phyloP scores from a whole-genome alignment of 2,888 invertebrate genomes.

The Diadromus collaris region DNA sequence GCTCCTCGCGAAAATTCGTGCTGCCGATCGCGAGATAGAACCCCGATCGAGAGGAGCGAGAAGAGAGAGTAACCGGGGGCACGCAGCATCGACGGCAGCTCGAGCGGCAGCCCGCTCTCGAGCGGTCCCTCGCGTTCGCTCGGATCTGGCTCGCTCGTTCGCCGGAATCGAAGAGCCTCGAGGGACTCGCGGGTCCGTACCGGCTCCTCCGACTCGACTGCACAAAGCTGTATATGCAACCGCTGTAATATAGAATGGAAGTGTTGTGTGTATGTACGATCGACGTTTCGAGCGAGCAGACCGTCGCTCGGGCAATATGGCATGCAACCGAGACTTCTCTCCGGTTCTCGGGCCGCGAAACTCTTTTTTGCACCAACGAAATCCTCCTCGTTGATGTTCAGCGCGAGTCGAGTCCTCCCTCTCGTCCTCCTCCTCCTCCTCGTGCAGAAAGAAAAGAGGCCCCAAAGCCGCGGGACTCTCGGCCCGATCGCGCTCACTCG shows the following conservation, averaged over 20 bases:
- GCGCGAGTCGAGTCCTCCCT: neutral
- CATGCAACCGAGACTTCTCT: slow-evolving; percentile 54
- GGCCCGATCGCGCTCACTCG: slow-evolving; percentile 22
- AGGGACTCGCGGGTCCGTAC: slow-evolving; percentile 46
- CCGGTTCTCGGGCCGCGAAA: neutral
- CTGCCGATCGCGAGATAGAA: slow-evolving; percentile 66
- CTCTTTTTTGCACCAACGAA: slow-evolving; percentile 39
- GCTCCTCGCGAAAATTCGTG: slow-evolving; percentile 65
- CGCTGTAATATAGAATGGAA: slow-evolving; percentile 23
- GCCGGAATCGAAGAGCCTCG: slow-evolving; percentile 51
- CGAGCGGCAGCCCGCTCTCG: slow-evolving; percentile 12
- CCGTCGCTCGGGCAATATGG: slow-evolving; percentile 59
- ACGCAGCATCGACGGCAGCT: slow-evolving; percentile 45
- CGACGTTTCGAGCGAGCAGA: neutral
- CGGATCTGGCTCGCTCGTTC: slow-evolving; percentile 38
- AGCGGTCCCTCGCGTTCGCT: slow-evolving; percentile 52
- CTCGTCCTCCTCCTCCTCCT: neutral
- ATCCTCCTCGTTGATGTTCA: slow-evolving; percentile 46
- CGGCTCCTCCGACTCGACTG: slow-evolving; percentile 7
- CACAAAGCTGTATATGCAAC: slow-evolving; percentile 3
- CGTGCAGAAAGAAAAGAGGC: slow-evolving; percentile 34
- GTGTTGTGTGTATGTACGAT: neutral
- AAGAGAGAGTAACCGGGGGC: slow-evolving; percentile 52
- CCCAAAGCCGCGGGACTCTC: slow-evolving; percentile 29
- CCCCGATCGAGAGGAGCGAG: slow-evolving; percentile 41